Percentiles rank a stretch among this genome's conserved stretches.
Evolutionary conservation across 1,140 invertebrate genomes (phyloP).

Genomic region (Drosophila obscura): DNA sequence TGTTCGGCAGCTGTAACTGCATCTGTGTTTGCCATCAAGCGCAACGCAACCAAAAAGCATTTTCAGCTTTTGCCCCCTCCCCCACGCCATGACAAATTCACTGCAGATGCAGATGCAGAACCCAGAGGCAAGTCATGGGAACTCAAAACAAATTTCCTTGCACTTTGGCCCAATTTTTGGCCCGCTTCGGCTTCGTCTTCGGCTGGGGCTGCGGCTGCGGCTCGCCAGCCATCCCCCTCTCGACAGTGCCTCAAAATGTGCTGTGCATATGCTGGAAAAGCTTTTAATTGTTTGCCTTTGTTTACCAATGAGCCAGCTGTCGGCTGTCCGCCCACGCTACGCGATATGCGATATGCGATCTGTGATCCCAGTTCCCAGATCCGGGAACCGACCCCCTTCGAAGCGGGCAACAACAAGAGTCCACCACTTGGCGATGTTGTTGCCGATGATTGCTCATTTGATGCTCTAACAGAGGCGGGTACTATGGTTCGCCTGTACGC

Average conservation of each 20-base stretch:
- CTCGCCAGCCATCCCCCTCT: not conserved
- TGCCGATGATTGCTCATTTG: constrained; percentile 49
- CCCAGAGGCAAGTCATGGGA: constrained; percentile 34
- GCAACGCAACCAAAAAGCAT: constrained; percentile 6
- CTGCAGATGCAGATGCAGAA: constrained; percentile 9
- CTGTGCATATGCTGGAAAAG: constrained; percentile 65
- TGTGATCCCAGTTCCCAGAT: not conserved
- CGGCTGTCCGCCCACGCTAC: constrained; percentile 11
- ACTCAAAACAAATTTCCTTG: constrained; percentile 16
- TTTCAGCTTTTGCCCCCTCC: constrained; percentile 22
- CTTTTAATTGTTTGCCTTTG: constrained; percentile 74
- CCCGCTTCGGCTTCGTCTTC: constrained; percentile 16
- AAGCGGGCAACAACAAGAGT: constrained; percentile 7
- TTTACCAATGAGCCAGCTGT: constrained; percentile 75
- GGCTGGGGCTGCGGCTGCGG: too few relatives aligned
- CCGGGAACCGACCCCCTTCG: constrained; percentile 26
- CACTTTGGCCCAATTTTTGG: constrained; percentile 52
- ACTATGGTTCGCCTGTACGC: too few relatives aligned
- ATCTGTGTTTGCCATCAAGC: constrained; percentile 69
- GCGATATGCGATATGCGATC: constrained; percentile 1
- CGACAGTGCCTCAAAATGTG: constrained; percentile 46
- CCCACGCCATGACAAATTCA: constrained; percentile 31
- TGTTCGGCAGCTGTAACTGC: constrained; percentile 44
- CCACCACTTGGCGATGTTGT: constrained; percentile 18
- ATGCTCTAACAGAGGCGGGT: too few relatives aligned